Percentiles rank a stretch among this genome's conserved stretches.
phyloP scores from a whole-genome alignment of 2,113 vertebrate species.

The Cyrtonyx montezumae region DNA sequence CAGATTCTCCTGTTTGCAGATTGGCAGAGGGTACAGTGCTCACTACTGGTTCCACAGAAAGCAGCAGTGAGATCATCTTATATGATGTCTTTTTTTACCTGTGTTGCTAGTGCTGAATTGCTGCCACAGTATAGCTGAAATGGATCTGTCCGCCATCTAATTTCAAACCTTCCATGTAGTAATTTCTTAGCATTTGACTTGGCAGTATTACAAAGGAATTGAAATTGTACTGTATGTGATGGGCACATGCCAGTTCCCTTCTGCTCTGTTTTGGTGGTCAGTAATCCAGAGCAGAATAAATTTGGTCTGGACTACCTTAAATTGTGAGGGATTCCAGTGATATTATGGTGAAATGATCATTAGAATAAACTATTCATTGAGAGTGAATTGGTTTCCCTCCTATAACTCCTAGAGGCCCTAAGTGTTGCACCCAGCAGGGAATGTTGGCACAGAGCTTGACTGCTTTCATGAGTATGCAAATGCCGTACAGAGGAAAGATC shows the following conservation, averaged over 20 bases:
- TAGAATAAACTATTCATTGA: not conserved
- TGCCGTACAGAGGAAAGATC: not conserved
- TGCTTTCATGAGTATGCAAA: not conserved
- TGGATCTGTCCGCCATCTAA: not conserved
- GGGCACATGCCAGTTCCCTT: not conserved
- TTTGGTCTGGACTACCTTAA: not conserved
- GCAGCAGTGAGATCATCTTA: not conserved
- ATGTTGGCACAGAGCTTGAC: not conserved
- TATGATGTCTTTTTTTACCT: not conserved
- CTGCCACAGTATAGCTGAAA: not conserved
- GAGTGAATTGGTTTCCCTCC: not conserved
- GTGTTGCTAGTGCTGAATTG: not conserved
- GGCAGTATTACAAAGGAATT: not conserved
- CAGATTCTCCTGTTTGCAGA: not conserved
- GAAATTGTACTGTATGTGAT: not conserved
- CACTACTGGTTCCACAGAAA: not conserved
- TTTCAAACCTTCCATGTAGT: not conserved
- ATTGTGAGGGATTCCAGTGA: not conserved
- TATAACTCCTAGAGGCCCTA: not conserved
- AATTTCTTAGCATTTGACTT: not conserved
- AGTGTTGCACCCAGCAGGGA: not conserved
- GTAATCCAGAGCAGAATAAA: not conserved
- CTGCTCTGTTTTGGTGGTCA: not conserved
- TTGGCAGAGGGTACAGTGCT: rapidly evolving
- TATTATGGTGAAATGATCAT: not conserved